Conservation (phyloP, 2,797 vertebrate genomes). For the Xenops minutus region DNA sequence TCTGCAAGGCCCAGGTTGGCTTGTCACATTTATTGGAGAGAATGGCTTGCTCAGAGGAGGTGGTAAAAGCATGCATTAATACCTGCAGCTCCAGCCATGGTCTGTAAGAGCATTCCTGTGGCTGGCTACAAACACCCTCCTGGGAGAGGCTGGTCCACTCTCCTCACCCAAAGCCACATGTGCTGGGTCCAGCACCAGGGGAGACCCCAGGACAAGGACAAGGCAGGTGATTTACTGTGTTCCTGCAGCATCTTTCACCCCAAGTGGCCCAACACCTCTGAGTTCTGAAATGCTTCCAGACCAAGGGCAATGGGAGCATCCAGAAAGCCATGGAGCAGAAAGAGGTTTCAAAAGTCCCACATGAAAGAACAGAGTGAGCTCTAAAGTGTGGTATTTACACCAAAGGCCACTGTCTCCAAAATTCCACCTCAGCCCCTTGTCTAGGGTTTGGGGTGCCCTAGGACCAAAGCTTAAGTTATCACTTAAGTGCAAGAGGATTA, state of each 20-base stretch:
- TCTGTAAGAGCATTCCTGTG: neutral
- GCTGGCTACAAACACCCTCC: neutral
- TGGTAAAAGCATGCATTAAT: neutral
- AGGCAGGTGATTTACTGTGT: neutral
- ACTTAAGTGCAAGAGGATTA: neutral
- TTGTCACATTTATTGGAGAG: neutral
- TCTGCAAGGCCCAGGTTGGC: neutral
- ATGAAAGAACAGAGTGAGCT: neutral
- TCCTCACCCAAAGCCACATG: neutral
- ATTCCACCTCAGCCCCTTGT: neutral
- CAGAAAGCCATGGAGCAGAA: neutral
- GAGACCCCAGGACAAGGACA: neutral
- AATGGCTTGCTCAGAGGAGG: neutral
- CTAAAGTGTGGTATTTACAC: fast-evolving
- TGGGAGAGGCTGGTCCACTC: neutral
- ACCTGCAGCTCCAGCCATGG: neutral
- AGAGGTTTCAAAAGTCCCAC: neutral
- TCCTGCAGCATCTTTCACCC: neutral
- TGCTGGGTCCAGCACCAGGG: neutral
- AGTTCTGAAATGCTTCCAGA: neutral
- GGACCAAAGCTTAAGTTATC: neutral
- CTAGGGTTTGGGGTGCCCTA: neutral
- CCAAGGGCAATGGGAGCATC: neutral
- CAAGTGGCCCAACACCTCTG: neutral
- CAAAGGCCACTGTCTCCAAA: neutral